Evolutionary conservation across 2,888 invertebrate genomes (phyloP).

Genomic region (Cinara cedri): DNA sequence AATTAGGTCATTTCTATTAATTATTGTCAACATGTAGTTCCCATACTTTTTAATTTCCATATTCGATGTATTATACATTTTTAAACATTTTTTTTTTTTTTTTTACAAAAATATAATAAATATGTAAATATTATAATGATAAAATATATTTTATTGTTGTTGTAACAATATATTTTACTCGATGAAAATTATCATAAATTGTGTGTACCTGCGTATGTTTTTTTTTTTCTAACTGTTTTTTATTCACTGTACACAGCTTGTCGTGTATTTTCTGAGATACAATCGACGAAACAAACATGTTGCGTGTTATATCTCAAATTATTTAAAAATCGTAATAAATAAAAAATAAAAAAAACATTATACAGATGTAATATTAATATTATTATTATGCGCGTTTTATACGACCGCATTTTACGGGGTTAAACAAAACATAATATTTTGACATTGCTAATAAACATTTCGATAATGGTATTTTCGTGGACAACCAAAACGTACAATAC

Average conservation of each 20-base stretch:
- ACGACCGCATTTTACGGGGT: background rate
- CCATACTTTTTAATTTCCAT: background rate
- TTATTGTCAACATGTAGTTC: background rate
- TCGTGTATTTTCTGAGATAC: background rate
- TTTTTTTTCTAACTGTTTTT: slow-evolving; percentile 3
- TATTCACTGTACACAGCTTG: background rate
- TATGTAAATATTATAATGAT: too few relatives aligned
- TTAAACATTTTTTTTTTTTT: too few relatives aligned
- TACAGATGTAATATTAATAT: too few relatives aligned
- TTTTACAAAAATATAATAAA: too few relatives aligned
- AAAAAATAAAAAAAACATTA: too few relatives aligned
- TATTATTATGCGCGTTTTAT: background rate
- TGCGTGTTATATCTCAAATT: background rate
- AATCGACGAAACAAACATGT: background rate
- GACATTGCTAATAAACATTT: background rate
- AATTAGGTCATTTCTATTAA: background rate
- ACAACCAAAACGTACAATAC: too few relatives aligned
- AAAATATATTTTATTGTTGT: too few relatives aligned
- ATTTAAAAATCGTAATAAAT: background rate
- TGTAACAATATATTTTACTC: slow-evolving; percentile 8
- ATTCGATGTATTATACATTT: too few relatives aligned
- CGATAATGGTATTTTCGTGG: too few relatives aligned
- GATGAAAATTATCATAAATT: background rate
- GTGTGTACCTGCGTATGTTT: background rate
- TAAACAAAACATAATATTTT: background rate